Percentiles rank a stretch among this genome's conserved stretches.
Conservation (phyloP, 1,140 invertebrate genomes). For the Nilaparvata lugens region DNA sequence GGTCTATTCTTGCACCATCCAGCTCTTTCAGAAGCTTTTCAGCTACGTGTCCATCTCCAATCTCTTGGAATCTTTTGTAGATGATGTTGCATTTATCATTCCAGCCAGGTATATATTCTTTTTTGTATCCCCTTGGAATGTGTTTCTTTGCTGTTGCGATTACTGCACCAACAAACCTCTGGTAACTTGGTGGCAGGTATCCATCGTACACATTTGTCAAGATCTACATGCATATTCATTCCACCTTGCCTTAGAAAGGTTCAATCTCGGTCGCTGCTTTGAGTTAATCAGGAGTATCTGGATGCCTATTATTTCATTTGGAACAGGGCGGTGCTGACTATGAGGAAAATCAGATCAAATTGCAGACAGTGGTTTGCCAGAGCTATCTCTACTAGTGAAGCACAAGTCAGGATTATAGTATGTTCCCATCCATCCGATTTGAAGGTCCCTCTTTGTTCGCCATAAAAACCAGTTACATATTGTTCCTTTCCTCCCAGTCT, state of each 20-base stretch:
- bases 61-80: constrained; percentile 8
- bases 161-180: constrained; percentile 5
- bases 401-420: constrained; percentile 11
- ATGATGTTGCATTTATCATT: constrained; percentile 9
- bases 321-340: constrained; percentile 8
- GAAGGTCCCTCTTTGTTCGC: constrained; percentile 13
- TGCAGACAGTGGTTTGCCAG: not conserved
- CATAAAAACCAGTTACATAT: constrained; percentile 8
- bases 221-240: constrained; percentile 1
- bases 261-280: too few species aligned
- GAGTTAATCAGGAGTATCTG: constrained; percentile 9
- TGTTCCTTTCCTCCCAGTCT: not conserved
- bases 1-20: constrained; percentile 1
- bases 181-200: constrained; percentile 9
- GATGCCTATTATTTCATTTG: constrained; percentile 8
- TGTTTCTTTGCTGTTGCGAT: constrained; percentile 8
- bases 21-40: constrained; percentile 3
- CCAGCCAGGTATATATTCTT: constrained; percentile 15
- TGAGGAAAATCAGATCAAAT: constrained; percentile 3
- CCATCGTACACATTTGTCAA: constrained; percentile 9
- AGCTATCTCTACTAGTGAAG: constrained; percentile 8
- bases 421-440: constrained; percentile 10
- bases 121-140: constrained; percentile 14
- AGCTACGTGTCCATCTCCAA: constrained; percentile 9
- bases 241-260: constrained; percentile 6